Percentiles rank a stretch among this genome's conserved stretches.
Conservation (phyloP, 30 jellyfish, hydroid and myxozoan species). For the Hydractinia symbiolongicarpus region DNA sequence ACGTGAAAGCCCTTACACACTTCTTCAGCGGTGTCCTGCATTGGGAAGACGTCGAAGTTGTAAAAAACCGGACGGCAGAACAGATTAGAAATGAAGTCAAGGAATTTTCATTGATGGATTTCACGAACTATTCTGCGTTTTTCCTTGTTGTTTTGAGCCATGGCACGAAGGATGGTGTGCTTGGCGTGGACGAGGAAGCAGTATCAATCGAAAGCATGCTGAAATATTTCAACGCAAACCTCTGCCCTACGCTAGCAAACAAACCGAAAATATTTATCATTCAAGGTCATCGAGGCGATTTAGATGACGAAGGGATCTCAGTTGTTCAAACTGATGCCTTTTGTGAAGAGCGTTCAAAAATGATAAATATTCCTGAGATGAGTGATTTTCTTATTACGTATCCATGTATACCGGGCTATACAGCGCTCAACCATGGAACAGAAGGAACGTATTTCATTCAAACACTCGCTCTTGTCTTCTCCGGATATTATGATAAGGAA, state of each 20-base stretch:
- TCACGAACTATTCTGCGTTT: slow-evolving; percentile 4
- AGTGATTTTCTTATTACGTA: slow-evolving; percentile 61
- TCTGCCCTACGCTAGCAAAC: slow-evolving; percentile 35
- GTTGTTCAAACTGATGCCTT: slow-evolving; percentile 23
- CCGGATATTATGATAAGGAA: slow-evolving; percentile 21
- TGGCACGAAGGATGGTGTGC: slow-evolving; percentile 52
- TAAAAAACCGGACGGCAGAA: not conserved
- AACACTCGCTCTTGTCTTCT: slow-evolving; percentile 23
- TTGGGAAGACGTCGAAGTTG: slow-evolving; percentile 9
- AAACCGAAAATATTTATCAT: slow-evolving; percentile 56
- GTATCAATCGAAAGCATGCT: slow-evolving; percentile 25
- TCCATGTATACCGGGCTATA: slow-evolving; percentile 59
- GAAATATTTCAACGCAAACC: slow-evolving; percentile 38
- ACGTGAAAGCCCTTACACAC: slow-evolving; percentile 28
- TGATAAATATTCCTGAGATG: slow-evolving; percentile 28
- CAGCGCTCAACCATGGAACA: slow-evolving; percentile 35
- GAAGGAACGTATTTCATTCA: slow-evolving; percentile 62
- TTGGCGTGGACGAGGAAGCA: slow-evolving; percentile 38
- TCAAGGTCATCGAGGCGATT: slow-evolving; percentile 74
- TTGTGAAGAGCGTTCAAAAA: not conserved
- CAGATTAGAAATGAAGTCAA: not conserved
- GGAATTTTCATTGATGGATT: not conserved
- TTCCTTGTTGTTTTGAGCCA: slow-evolving; percentile 39
- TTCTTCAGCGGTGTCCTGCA: slow-evolving; percentile 30
- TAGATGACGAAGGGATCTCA: slow-evolving; percentile 44